Conservation (phyloP, 2,888 invertebrate species). For the Scaptodrosophila latifasciaeformis region DNA sequence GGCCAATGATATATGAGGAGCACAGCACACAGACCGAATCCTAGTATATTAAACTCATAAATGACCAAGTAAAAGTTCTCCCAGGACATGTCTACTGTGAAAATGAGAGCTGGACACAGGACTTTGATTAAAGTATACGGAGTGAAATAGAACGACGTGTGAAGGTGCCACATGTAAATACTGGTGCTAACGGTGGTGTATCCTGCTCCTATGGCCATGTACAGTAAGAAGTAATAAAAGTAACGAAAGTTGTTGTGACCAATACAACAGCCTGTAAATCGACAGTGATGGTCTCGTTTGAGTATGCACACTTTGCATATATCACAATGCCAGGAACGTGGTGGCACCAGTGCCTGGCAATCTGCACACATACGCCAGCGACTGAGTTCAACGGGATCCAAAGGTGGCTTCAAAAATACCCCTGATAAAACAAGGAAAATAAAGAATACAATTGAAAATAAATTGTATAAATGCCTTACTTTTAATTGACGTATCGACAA, state of each 20-base stretch:
- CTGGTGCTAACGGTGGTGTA: slow-evolving; percentile 85
- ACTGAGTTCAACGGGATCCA: slow-evolving; percentile 70
- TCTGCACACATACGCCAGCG: slow-evolving; percentile 85
- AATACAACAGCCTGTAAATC: slow-evolving; percentile 91
- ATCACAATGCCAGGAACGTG: slow-evolving; percentile 93
- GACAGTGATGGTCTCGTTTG: slow-evolving; percentile 92
- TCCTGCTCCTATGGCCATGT: slow-evolving; percentile 82
- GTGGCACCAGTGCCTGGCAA: slow-evolving; percentile 85
- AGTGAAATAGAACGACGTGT: slow-evolving; percentile 63
- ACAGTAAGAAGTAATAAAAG: slow-evolving; percentile 85
- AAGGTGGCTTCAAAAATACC: slow-evolving; percentile 66
- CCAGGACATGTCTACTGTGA: slow-evolving; percentile 81
- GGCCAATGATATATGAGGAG: slow-evolving; percentile 82
- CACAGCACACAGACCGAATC: slow-evolving; percentile 81
- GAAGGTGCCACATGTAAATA: slow-evolving; percentile 78
- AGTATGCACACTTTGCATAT: slow-evolving; percentile 87
- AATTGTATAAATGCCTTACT: slow-evolving; percentile 70
- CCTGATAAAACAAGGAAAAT: slow-evolving; percentile 40
- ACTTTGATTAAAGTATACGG: slow-evolving; percentile 80
- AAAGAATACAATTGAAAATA: background rate
- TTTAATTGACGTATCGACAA: slow-evolving; percentile 85
- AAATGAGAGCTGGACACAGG: slow-evolving; percentile 84
- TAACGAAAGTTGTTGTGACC: slow-evolving; percentile 91
- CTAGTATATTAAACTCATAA: slow-evolving; percentile 82
- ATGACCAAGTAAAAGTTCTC: slow-evolving; percentile 83